A percentile compares a stretch with the other conserved stretches of the same genome.
These are phyloP conservation scores for Lepidochitona cinerea DNA, from an alignment of 2,888 invertebrate species.

Conservation along the genomic window DNA sequence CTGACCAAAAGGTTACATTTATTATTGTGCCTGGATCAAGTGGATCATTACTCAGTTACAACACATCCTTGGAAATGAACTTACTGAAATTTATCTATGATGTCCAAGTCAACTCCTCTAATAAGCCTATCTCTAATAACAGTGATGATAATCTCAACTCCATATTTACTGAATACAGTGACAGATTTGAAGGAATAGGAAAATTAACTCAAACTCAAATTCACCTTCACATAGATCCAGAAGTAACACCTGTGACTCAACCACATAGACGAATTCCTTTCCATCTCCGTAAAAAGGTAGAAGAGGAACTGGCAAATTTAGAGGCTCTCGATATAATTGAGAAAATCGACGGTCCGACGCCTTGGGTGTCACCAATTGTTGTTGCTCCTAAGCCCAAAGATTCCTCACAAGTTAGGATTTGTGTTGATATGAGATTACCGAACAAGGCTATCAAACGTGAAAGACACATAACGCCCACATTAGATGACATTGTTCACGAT, in stretches of 20 bases:
- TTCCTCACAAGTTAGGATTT: constrained; percentile 32
- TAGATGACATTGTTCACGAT: constrained; percentile 37
- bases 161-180: constrained; percentile 5
- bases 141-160: not conserved
- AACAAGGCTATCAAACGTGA: constrained; percentile 36
- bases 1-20: not conserved
- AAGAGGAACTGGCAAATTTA: constrained; percentile 29
- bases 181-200: constrained; percentile 4
- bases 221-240: constrained; percentile 20
- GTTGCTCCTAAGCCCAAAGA: constrained; percentile 34
- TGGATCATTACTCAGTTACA: constrained; percentile 3
- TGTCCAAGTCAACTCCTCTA: not conserved
- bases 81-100: not conserved
- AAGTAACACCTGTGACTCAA: constrained; percentile 19
- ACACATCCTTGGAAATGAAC: constrained; percentile 2
- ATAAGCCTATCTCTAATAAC: too few species aligned
- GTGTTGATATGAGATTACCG: constrained; percentile 37
- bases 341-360: constrained; percentile 36
- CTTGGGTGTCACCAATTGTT: constrained; percentile 43
- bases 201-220: constrained; percentile 12
- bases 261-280: constrained; percentile 31
- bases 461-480: constrained; percentile 36
- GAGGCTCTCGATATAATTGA: constrained; percentile 40
- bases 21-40: not conserved
- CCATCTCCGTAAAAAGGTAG: constrained; percentile 28